Percentiles rank a stretch among this genome's conserved stretches.
phyloP scores from a whole-genome alignment of 2,113 vertebrate species.

The Xiphophorus maculatus region DNA sequence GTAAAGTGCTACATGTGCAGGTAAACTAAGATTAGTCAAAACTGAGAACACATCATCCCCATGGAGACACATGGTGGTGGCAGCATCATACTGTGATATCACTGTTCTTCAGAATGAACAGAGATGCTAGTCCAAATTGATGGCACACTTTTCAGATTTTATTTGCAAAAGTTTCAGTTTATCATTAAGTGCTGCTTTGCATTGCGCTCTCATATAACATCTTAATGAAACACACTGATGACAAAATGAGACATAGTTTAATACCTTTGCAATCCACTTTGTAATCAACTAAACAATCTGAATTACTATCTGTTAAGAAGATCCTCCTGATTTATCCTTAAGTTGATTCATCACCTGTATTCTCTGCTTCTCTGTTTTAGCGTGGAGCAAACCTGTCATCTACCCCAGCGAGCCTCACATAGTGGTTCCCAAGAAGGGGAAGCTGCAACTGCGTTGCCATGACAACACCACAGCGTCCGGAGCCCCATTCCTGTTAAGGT shows the following conservation, averaged over 20 bases:
- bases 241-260: no score
- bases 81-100: background rate
- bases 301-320: no score
- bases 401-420: conserved; percentile 70
- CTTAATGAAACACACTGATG: no score
- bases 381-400: conserved; percentile 73
- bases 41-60: no score
- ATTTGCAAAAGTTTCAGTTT: no score
- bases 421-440: conserved; percentile 71
- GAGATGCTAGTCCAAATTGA: background rate
- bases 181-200: no score
- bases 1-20: background rate
- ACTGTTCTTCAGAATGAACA: background rate
- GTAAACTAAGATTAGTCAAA: background rate
- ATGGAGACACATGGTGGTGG: background rate
- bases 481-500: conserved; percentile 50
- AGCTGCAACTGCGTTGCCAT: conserved; percentile 74
- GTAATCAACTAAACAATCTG: no score
- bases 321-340: background rate
- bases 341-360: background rate
- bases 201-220: no score
- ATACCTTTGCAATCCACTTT: no score
- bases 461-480: conserved; percentile 55
- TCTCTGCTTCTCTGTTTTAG: conserved; percentile 56
- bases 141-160: background rate